Base-by-base conservation (phyloP, 2,113 vertebrate genomes). In the Trochalopteron elliotii region DNA sequence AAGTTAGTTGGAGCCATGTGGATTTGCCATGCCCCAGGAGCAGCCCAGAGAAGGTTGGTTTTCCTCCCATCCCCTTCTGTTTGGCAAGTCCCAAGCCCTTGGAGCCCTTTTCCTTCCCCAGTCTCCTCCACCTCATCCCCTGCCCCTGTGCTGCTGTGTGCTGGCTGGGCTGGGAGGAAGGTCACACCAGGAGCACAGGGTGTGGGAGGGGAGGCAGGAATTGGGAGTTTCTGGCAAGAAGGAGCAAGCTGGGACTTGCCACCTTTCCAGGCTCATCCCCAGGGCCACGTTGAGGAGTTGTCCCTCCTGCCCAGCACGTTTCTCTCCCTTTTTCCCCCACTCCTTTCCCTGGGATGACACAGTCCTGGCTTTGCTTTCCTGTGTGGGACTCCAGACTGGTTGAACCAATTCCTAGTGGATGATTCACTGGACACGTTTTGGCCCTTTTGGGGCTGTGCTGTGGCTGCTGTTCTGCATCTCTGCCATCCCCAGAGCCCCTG, bases 381-480 rank as follows among this genome's bases (percentile, higher is more conserved):
- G 79, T 28, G 68, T 70, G 80, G 56, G 30, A 49, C 79, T 63
- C 64, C 40, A 52, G 68, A 78, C 89, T 64, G 76, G 95, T 68
- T 33, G 42, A 39, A 78, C 60, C 80, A 6, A 86, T 31, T 35
- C 1, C 0, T 4, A 9, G 79, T 4, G 2, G 33, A 11, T 83
- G 88, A 88, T 45, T 95, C 94, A 93, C 70, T 21, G 72, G 83
- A 6, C 2, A 11, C 2, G 0, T 77, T 86, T 39, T 2, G 3
- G 67, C 42, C 72, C 68, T 74, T 42, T 67, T 17, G 10, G 12
- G 5, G 57, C 7, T 0, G 2, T 35, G 72, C 39, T 49, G 28
- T 44, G 7, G 30, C 47, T 70, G 68, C 25, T 0, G 0, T n/a
- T 22, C n/a, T 12, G 61, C 19, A 5, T 14, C 0, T 0, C 88